Base-by-base conservation (phyloP, 1,140 invertebrate genomes). In the Caenorhabditis brenneri region DNA sequence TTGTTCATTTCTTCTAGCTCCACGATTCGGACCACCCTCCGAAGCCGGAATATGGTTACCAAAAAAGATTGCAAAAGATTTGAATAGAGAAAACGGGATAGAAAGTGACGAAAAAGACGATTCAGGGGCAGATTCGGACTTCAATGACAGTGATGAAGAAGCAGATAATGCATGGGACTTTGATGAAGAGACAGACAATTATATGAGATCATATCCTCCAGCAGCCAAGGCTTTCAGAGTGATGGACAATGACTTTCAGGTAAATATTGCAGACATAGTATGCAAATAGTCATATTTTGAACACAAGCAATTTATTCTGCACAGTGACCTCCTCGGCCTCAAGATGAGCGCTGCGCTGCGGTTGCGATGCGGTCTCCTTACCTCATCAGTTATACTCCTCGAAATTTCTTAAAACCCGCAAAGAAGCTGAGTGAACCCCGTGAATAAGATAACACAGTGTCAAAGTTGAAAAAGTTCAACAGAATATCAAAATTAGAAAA, bases 141-240 rank as follows among this genome's bases (percentile, higher is more conserved):
- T 74, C n/a, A 24, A n/a, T 24, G 65, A 31, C 22, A 29, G 42
- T 15, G 65, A 74, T 1, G 33, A 39, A 22, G 65, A 74, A 3
- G 60, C 16, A 12, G 33, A 65, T 29, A 16, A 27, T 65, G 31
- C 22, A 7, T 74, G 65, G 65, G 29, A 74, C 3, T 74, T 27
- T 65, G 29, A 36, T n/a, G 58, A 65, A 9, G 31, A 36, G 19
- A 7, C 29, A 33, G 58, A 33, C 36, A 10, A 19, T 4, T 74
- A 46, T 74, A 24, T 74, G 36, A 74, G 65, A 46, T 74, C 65
- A 19, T 74, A 42, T 15, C 36, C 65, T 16, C 65, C 65, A 24
- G 65, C 65, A 12, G 24, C n/a, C 0, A 74, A 74, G 42, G 29
- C 46, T 42, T 39, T 42, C 46, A 15, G 65, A 31, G 22, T 74